Base-by-base conservation (phyloP, 2,888 invertebrate species). In the Agonopterix heracliana region DNA sequence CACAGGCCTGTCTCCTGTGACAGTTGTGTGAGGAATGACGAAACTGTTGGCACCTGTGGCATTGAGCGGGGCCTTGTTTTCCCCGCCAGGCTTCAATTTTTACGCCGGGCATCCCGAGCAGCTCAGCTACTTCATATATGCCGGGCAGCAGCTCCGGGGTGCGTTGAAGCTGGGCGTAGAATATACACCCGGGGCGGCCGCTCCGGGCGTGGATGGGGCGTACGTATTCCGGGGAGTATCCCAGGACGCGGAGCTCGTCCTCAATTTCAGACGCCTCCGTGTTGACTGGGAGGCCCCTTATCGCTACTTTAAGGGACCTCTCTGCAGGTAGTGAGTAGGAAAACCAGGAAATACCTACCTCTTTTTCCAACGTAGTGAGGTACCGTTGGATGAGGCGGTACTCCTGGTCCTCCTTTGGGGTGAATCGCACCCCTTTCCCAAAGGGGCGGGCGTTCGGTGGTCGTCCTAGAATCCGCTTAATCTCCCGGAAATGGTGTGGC, bases 41-140 rank as follows among this genome's bases (percentile, higher is more conserved):
- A n/a, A n/a, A n/a, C n/a, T 38, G 17, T 7, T 62, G 61, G 52
- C 64, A 64, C 1, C 55, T 14, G 47, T 62, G 55, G 47, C 62
- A 62, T 10, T 61, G 64, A n/a, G n/a, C n/a, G n/a, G n/a, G n/a
- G n/a, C n/a, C n/a, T n/a, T n/a, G n/a, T n/a, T n/a, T n/a, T n/a
- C n/a, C n/a, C n/a, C n/a, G n/a, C n/a, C n/a, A n/a, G n/a, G n/a
- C n/a, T n/a, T n/a, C n/a, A n/a, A n/a, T n/a, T n/a, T n/a, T n/a
- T n/a, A n/a, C n/a, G n/a, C n/a, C n/a, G n/a, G n/a, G n/a, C n/a
- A n/a, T n/a, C 0, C 40, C 11, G 0, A 62, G 49, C 0, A 66
- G 45, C 42, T 60, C 59, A 0, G 8, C 47, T 0, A 55, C 11
- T 0, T 45, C 36, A 34, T 55, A 62, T 0, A 63, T 59, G 7